phyloP scores from a whole-genome alignment of 2,888 invertebrate species.

The Orthosia gothica region DNA sequence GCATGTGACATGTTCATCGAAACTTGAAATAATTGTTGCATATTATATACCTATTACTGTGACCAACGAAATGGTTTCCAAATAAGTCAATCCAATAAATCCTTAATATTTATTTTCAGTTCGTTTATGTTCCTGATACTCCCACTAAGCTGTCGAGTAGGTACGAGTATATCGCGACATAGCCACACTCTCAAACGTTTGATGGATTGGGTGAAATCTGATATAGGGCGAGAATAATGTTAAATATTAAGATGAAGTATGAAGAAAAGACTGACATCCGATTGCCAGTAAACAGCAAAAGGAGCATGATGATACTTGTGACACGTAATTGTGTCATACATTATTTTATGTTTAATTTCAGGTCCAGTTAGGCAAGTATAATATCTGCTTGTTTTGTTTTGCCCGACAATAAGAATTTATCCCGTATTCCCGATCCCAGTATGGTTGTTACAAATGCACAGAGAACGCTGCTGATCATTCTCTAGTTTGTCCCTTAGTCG shows the following conservation, averaged over 20 bases:
- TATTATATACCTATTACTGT: not conserved
- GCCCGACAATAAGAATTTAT: too few relatives aligned
- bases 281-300: not conserved
- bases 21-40: too few relatives aligned
- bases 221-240: not conserved
- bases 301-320: not conserved
- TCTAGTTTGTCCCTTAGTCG: too few relatives aligned
- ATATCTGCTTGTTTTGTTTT: too few relatives aligned
- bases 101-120: not conserved
- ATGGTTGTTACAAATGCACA: too few relatives aligned
- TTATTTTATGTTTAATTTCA: too few relatives aligned
- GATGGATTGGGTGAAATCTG: slow-evolving; percentile 2
- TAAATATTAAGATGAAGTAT: not conserved
- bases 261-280: not conserved
- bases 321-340: too few relatives aligned
- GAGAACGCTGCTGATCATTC: too few relatives aligned
- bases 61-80: not conserved
- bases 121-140: not conserved
- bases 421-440: too few relatives aligned
- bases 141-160: not conserved
- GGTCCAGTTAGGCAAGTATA: too few relatives aligned
- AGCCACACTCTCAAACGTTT: not conserved
- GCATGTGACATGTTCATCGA: too few relatives aligned
- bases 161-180: not conserved
- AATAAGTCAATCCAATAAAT: not conserved